Percentiles rank a stretch among this genome's conserved stretches.
Conservation (phyloP, 2,113 vertebrate species). For the Apodemus sylvaticus region DNA sequence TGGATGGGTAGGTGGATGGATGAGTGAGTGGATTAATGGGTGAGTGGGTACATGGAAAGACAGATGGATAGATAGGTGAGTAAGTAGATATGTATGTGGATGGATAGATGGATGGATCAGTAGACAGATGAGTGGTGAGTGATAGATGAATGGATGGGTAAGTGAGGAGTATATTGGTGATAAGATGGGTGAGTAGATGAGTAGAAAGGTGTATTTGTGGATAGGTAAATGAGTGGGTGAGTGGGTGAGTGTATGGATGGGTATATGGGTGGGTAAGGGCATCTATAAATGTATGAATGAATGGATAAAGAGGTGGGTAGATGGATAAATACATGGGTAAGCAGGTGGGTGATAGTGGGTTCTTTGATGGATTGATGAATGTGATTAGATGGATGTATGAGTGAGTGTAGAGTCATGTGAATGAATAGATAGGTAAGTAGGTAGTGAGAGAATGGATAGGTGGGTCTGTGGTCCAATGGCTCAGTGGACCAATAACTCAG, state of each 20-base stretch:
- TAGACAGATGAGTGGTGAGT: neutral
- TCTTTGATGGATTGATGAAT: neutral
- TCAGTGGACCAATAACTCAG: neutral
- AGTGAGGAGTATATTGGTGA: neutral
- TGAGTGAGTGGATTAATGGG: neutral
- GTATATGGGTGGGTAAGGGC: too few species aligned
- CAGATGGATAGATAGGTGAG: neutral
- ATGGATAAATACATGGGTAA: neutral
- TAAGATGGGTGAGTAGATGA: neutral
- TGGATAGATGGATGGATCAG: neutral
- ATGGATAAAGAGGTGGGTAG: neutral
- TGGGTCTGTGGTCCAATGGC: neutral
- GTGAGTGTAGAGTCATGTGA: too few species aligned
- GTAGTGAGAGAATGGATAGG: neutral
- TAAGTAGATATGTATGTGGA: neutral
- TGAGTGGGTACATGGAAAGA: neutral
- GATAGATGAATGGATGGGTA: neutral
- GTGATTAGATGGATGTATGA: neutral
- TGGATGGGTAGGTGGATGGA: neutral
- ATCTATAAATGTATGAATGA: too few species aligned
- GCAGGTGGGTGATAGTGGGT: too few species aligned
- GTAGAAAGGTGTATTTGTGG: neutral
- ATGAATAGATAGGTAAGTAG: neutral
- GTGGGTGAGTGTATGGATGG: neutral
- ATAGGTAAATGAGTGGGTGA: fast-evolving